Base-by-base conservation (phyloP, 2,888 invertebrate genomes). In the Bedellia somnulentella region DNA sequence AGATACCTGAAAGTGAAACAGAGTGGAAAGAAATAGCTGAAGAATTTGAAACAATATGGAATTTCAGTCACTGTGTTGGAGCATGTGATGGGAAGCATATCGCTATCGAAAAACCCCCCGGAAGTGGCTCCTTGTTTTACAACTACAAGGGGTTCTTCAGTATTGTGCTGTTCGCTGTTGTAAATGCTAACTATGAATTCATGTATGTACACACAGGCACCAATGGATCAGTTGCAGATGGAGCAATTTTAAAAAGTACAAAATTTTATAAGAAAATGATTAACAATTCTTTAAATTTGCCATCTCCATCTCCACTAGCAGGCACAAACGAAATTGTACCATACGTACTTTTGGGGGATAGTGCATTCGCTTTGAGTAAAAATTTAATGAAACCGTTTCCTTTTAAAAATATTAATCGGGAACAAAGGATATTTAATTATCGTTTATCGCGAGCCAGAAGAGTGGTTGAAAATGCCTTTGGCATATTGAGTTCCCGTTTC, bases 21-120 rank as follows among this genome's bases (percentile, higher is more conserved):
- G 35, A 42, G 35, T 43, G 43, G 40, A 35, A 37, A 31, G 21
- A 32, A 10, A 34, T 42, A 13, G 38, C 34, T 11, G 14, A 35
- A 18, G 30, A 27, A 5, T 42, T 40, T 32, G 29, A 30, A 9
- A 34, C 21, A 9, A 36, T 17, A 26, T 44, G 44, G 44, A 39
- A 45, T 23, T 46, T 44, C 27, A 42, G 43, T 22, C 35, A 31
- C 14, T 46, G 44, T 23, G 35, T 38, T 22, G 43, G 42, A 6
- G 38, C 38, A 5, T 6, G 41, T 13, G 42, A 49, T 29, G 46
- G 44, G 8, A 45, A 48, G 28, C 47, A 47, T 31, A 37, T 45
- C n/a, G 25, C 14, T 21, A 43, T 45, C 24, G 29, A 29, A 17
- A 30, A 34, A n/a, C 39, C 44, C 6, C 14, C 30, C 13, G 30